phyloP scores from a whole-genome alignment of 2,888 invertebrate genomes.

The Calameuta pallipes region DNA sequence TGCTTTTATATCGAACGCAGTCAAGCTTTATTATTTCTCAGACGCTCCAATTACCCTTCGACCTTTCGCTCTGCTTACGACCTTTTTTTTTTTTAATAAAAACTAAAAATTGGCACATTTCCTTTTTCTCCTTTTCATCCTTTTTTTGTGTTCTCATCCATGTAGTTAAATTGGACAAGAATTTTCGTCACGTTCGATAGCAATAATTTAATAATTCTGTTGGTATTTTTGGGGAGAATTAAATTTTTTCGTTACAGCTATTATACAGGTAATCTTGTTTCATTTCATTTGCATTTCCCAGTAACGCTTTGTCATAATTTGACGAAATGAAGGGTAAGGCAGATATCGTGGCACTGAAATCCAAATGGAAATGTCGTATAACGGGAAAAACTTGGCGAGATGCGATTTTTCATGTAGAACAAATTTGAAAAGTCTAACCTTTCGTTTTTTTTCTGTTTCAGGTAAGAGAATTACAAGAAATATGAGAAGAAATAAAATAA shows the following conservation, averaged over 20 bases:
- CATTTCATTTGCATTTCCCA: no score
- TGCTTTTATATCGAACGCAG: neutral
- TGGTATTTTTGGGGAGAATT: neutral
- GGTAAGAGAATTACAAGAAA: constrained; percentile 32
- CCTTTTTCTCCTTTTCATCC: neutral
- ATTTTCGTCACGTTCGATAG: no score
- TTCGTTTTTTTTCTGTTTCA: constrained; percentile 36
- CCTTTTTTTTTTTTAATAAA: neutral
- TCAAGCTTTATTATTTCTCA: neutral
- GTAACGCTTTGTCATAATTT: no score
- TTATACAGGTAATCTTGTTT: no score
- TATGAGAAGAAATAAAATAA: neutral
- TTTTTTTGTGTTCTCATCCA: neutral
- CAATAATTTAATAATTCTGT: no score
- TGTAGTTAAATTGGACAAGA: no score
- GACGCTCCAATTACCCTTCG: neutral
- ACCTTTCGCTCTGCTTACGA: neutral
- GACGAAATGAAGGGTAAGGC: no score
- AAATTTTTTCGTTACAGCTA: neutral
- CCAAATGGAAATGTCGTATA: neutral
- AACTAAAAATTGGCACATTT: neutral
- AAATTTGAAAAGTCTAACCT: neutral
- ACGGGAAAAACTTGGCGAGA: neutral
- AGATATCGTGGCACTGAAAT: no score
- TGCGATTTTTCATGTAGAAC: neutral